Percentiles rank a stretch among this genome's conserved stretches.
These are phyloP conservation scores for Argya squamiceps DNA, from an alignment of 2,797 vertebrate genomes.

Conservation along the genomic window DNA sequence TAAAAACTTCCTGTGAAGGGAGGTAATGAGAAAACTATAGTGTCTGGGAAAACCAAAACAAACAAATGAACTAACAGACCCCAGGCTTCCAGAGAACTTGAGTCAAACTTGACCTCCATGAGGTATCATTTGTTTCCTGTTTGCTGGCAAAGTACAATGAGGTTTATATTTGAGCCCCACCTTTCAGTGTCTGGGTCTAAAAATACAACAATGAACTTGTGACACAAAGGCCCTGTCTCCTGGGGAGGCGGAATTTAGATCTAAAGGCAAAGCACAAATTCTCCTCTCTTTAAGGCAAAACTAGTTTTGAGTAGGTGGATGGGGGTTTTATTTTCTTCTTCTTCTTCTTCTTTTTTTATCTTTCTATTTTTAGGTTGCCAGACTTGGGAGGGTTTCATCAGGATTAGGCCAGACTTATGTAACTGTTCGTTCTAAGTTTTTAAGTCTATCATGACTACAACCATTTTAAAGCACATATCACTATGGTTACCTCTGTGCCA, in stretches of 20 bases:
- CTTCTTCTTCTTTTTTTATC: neutral
- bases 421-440: neutral
- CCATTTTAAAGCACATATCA: neutral
- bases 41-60: neutral
- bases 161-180: neutral
- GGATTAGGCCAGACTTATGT: neutral
- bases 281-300: neutral
- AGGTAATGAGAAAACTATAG: conserved; percentile 44
- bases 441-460: neutral
- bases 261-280: neutral
- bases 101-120: neutral
- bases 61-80: neutral
- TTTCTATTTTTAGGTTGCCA: neutral
- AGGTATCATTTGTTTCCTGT: conserved; percentile 53
- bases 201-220: conserved; percentile 49
- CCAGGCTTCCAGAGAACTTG: neutral
- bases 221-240: neutral
- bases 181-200: conserved; percentile 33
- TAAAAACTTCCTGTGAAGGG: conserved; percentile 28
- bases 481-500: conserved; percentile 17
- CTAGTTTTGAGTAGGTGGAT: neutral
- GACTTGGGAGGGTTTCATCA: neutral
- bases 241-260: neutral
- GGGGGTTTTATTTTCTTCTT: neutral
- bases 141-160: conserved; percentile 53